These are phyloP conservation scores for Allobates femoralis DNA, from an alignment of 2,797 vertebrate species.

Conservation along the genomic window DNA sequence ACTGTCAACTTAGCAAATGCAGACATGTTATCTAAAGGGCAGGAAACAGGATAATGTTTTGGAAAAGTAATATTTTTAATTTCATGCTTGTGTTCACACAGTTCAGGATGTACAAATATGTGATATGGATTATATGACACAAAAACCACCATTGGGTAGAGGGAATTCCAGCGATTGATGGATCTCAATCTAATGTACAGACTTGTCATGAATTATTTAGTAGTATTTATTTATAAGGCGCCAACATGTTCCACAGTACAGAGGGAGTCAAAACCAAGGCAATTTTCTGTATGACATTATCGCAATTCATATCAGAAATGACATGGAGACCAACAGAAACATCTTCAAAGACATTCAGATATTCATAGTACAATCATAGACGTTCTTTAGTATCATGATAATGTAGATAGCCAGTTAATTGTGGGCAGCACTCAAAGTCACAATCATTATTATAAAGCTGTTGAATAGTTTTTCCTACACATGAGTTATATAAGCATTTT, in stretches of 20 bases:
- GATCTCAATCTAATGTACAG: slow-evolving; percentile 58
- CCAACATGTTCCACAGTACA: slow-evolving; percentile 49
- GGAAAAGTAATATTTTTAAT: neutral
- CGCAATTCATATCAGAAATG: slow-evolving; percentile 33
- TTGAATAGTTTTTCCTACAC: neutral
- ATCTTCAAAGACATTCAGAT: neutral
- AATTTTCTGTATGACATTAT: slow-evolving; percentile 51
- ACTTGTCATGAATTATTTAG: slow-evolving; percentile 54
- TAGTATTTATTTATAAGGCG: slow-evolving; percentile 61
- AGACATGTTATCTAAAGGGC: neutral
- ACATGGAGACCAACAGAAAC: slow-evolving; percentile 7
- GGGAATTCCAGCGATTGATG: slow-evolving; percentile 54
- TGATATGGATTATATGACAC: slow-evolving; percentile 47
- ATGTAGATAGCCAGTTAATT: slow-evolving; percentile 4
- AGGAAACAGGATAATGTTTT: slow-evolving; percentile 1
- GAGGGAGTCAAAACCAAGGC: slow-evolving; percentile 40
- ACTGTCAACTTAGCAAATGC: neutral
- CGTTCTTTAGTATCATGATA: neutral
- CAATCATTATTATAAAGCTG: no score
- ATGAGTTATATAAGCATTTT: neutral
- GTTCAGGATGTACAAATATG: slow-evolving; percentile 35
- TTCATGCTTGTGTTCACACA: slow-evolving; percentile 17
- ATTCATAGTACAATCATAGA: neutral
- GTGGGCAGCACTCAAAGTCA: neutral
- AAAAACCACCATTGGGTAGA: slow-evolving; percentile 33